Base-by-base conservation (phyloP, 2,113 vertebrate species). In the Gallinago media region DNA sequence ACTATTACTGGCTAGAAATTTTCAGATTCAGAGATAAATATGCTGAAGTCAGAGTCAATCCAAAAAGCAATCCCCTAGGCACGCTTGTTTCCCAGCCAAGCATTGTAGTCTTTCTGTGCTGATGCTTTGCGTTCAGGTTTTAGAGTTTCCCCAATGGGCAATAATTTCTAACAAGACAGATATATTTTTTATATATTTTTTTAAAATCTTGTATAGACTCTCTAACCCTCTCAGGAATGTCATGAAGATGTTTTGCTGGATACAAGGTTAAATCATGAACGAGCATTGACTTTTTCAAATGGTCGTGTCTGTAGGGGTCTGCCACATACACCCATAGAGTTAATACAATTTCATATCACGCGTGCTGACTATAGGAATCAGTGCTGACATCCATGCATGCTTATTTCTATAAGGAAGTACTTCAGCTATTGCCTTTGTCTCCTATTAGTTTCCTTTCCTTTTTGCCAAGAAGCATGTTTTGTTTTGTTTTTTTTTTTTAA, bases 381-480 rank as follows among this genome's bases (percentile, higher is more conserved):
- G 47, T 54, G 83, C 25, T 92, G 86, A 95, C 65, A 84, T 89
- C 86, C 25, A 63, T 78, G 32, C 36, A 89, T 54, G 10, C 36
- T 81, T 93, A 54, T 76, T 93, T 96, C 72, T 95, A 2, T 36
- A 78, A 88, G 52, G 47, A 86, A 92, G 65, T 92, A 68, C 61
- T 95, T 91, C 83, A 82, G 52, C 72, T 94, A 91, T 76, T 75
- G 79, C 65, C 36, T 92, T 96, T 92, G 91, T 89, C 76, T 95
- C 36, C 36, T 74, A 31, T 89, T 94, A 72, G 40, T 91, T 91
- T 93, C 27, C 92, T 89, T 94, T 84, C 55, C 20, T 92, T 95
- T 86, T 87, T 85, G 73, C 73, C 86, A 94, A 88, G 61, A 74
- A 84, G 21, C 38, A 12, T 74, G 21, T 1, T 85, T 86, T 81